These are phyloP conservation scores for Drosophila arawakana DNA, from an alignment of 1,140 invertebrate genomes.

Conservation along the genomic window DNA sequence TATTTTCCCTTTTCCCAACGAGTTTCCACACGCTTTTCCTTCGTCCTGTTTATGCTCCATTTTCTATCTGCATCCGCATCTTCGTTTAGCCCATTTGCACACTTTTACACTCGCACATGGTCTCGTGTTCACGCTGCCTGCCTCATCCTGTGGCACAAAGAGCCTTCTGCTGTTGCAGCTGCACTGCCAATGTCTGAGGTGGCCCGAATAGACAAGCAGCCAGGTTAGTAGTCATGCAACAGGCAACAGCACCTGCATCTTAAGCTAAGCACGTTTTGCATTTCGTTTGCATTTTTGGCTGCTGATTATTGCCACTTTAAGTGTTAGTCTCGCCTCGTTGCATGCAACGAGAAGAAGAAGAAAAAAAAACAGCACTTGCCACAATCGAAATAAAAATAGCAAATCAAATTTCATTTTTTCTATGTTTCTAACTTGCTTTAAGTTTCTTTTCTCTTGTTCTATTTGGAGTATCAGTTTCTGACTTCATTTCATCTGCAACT, in stretches of 20 bases:
- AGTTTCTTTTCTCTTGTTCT: not conserved
- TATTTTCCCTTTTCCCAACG: slow-evolving; percentile 30
- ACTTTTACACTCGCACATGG: slow-evolving; percentile 23
- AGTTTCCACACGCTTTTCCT: not conserved
- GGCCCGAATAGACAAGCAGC: not conserved
- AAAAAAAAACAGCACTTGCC: not conserved
- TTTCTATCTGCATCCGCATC: slow-evolving; percentile 33
- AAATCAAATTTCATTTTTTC: slow-evolving; percentile 44
- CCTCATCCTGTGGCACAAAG: slow-evolving; percentile 40
- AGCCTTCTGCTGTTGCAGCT: slow-evolving; percentile 25
- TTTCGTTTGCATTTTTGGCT: slow-evolving; percentile 76
- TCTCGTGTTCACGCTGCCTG: slow-evolving; percentile 4
- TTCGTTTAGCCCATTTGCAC: slow-evolving; percentile 43
- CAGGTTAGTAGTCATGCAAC: slow-evolving; percentile 43
- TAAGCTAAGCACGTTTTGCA: slow-evolving; percentile 67
- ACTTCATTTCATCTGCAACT: slow-evolving; percentile 23
- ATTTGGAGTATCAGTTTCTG: not conserved
- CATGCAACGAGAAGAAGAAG: slow-evolving; percentile 1
- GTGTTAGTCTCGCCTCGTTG: slow-evolving; percentile 45
- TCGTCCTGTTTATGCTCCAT: not conserved
- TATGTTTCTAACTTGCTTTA: slow-evolving; percentile 3
- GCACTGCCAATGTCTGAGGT: not conserved
- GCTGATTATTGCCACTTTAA: slow-evolving; percentile 73
- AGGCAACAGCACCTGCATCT: slow-evolving; percentile 63
- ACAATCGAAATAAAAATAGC: slow-evolving; percentile 60